phyloP scores from a whole-genome alignment of 2,888 invertebrate genomes.

The Nycteola revayana region DNA sequence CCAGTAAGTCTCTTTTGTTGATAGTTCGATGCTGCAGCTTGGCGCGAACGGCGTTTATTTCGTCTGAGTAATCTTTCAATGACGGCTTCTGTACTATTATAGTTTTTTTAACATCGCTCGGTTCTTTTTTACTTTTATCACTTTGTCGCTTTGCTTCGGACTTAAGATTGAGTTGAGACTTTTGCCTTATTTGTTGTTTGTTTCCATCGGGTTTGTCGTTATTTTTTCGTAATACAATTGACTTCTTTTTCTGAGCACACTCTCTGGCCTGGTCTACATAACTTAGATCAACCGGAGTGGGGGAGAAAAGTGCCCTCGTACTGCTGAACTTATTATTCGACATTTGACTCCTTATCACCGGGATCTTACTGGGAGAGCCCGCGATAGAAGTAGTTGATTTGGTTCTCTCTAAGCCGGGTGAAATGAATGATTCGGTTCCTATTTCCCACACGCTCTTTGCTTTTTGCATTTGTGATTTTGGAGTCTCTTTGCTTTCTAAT shows the following conservation, averaged over 20 bases:
- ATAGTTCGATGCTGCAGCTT: slow-evolving; percentile 75
- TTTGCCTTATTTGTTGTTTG: slow-evolving; percentile 75
- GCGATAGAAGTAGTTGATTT: slow-evolving; percentile 79
- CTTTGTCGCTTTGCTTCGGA: slow-evolving; percentile 60
- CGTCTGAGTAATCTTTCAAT: slow-evolving; percentile 72
- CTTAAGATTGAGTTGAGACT: slow-evolving; percentile 70
- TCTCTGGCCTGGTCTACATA: slow-evolving; percentile 79
- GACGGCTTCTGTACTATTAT: slow-evolving; percentile 57
- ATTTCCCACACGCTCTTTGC: slow-evolving; percentile 81
- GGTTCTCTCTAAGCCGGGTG: slow-evolving; percentile 70
- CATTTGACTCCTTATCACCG: slow-evolving; percentile 81
- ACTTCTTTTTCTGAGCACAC: slow-evolving; percentile 79
- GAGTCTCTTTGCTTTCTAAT: slow-evolving; percentile 57
- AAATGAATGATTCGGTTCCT: slow-evolving; percentile 64
- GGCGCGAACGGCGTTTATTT: slow-evolving; percentile 75
- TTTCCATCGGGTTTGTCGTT: slow-evolving; percentile 59
- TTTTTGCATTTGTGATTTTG: slow-evolving; percentile 74
- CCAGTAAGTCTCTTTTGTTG: slow-evolving; percentile 66
- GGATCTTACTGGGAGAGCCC: slow-evolving; percentile 84
- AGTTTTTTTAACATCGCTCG: slow-evolving; percentile 60
- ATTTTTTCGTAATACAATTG: slow-evolving; percentile 54
- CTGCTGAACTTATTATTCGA: slow-evolving; percentile 75
- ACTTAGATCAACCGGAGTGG: slow-evolving; percentile 81
- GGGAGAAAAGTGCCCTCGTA: slow-evolving; percentile 78
- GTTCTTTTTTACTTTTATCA: slow-evolving; percentile 70